phyloP scores from a whole-genome alignment of 2,113 vertebrate genomes.

The Furnarius figulus region DNA sequence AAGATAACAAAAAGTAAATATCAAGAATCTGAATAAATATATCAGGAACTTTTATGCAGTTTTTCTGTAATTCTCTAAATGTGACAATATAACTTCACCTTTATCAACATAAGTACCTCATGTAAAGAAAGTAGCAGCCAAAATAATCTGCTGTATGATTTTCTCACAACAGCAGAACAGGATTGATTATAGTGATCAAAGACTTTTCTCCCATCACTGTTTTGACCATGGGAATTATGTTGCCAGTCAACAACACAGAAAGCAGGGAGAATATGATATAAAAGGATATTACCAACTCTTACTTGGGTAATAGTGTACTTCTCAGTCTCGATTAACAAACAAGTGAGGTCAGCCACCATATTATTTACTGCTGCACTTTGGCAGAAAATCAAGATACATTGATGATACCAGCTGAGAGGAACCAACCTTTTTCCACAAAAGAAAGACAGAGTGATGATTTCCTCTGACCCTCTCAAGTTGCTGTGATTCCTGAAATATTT shows the following conservation, averaged over 20 bases:
- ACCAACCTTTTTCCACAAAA: background rate
- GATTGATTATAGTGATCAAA: background rate
- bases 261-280: background rate
- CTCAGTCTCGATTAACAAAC: background rate
- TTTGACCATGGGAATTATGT: background rate
- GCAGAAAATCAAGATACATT: background rate
- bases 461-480: background rate
- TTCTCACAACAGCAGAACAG: background rate
- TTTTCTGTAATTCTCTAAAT: background rate
- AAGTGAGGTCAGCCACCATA: background rate
- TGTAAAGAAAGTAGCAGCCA: background rate
- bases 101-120: background rate
- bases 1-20: background rate
- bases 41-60: background rate
- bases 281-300: background rate
- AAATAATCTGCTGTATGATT: background rate
- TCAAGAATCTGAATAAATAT: background rate
- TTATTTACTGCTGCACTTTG: background rate
- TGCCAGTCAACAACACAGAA: background rate
- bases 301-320: background rate
- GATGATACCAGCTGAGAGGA: background rate
- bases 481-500: background rate
- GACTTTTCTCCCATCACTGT: background rate
- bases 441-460: background rate
- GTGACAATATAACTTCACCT: background rate